Base-by-base conservation (phyloP, 2,888 invertebrate genomes). In the Caenorhabditis sulstoni region DNA sequence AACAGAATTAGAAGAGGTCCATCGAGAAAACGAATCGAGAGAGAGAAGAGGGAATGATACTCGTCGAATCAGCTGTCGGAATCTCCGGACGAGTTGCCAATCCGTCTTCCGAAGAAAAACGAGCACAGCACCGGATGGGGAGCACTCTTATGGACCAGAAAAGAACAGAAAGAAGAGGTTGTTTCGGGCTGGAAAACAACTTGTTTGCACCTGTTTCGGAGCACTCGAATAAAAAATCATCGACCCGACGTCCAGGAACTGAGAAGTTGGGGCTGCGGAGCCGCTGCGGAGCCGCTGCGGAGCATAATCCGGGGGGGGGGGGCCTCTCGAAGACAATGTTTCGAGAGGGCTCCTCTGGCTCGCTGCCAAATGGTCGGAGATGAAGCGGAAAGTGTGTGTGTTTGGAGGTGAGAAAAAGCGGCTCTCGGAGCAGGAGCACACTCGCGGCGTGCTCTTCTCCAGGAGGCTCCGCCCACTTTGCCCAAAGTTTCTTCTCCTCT, bases 321-420 rank as follows among this genome's bases (percentile, higher is more conserved):
- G 23, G 52, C 8, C 29, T 7, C 29, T 29, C 7, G 29, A 29
- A 29, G 41, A 44, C 29, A 44, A 44, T n/a, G 45, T 11, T 29
- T 29, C 29, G 7, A 29, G 45, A 45, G 44, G 23, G 45, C 44
- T 49, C 49, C 39, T 41, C 61, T 70, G 70, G 70, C 70, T 61
- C 59, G 44, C 62, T 20, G 61, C 71, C 62, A 71, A 71, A 71
- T 71, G 61, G 71, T 71, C 64, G 71, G 71, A 71, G 62, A 64
- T 71, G 71, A 71, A 64, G 71, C 71, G 71, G 71, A 71, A 71
- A 71, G 71, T 71, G 71, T 71, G 71, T 71, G 71, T 71, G 62
- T 57, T 68, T 68, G 64, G 49, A 71, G 71, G 71, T 71, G 71
- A 71, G 71, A 64, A 71, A 71, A 57, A 49, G 45, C 52, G 20